Percentiles rank a stretch among this genome's conserved stretches.
phyloP scores from a whole-genome alignment of 2,797 vertebrate species.

The Halcyon leucocephala region DNA sequence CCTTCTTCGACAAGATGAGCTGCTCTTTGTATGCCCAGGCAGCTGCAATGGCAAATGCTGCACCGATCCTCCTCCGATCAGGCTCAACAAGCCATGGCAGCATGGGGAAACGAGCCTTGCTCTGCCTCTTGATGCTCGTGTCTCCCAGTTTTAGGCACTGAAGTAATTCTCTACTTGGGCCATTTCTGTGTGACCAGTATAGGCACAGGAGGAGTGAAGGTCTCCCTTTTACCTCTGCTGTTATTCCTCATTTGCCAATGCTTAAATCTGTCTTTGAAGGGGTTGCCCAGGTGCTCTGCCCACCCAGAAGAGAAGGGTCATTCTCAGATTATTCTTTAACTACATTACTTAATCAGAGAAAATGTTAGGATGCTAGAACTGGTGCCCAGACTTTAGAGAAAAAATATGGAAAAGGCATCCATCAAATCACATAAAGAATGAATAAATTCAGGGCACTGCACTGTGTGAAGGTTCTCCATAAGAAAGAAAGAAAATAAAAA shows the following conservation, averaged over 20 bases:
- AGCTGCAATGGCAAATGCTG: background rate
- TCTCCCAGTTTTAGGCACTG: background rate
- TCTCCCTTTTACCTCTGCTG: background rate
- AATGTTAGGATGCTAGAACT: background rate
- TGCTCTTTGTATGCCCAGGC: background rate
- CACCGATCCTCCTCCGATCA: fast-evolving
- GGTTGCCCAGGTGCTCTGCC: background rate
- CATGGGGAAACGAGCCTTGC: background rate
- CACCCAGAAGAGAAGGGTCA: background rate
- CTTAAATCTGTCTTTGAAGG: background rate
- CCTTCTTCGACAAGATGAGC: background rate
- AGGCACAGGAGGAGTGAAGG: background rate
- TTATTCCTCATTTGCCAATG: background rate
- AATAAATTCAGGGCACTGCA: background rate
- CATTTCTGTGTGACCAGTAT: background rate
- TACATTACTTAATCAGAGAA: background rate
- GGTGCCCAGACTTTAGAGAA: background rate
- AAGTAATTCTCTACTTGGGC: background rate
- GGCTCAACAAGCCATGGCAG: background rate
- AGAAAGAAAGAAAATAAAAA: background rate
- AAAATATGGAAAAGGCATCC: background rate
- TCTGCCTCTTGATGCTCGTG: background rate
- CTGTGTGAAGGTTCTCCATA: background rate
- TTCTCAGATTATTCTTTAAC: background rate
- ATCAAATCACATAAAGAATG: background rate